Conservation (phyloP, 1,140 invertebrate genomes). For the Neelides sp. region DNA sequence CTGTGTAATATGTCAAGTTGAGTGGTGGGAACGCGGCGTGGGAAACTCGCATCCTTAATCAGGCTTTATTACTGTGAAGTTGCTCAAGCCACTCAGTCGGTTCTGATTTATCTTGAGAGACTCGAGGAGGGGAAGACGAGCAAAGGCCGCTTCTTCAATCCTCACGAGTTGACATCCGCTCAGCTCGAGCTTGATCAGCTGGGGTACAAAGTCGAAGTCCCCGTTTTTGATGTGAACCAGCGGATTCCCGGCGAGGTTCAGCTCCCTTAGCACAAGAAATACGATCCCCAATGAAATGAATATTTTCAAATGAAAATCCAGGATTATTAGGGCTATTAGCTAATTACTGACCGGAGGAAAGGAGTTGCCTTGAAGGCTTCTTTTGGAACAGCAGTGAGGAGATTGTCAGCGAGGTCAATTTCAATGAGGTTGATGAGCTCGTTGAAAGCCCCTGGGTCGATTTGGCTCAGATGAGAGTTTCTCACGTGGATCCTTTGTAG, state of each 20-base stretch:
- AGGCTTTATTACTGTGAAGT: slow-evolving; percentile 26
- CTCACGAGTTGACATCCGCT: slow-evolving; percentile 64
- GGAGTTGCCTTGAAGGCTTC: slow-evolving; percentile 59
- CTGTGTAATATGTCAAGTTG: slow-evolving; percentile 29
- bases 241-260: slow-evolving; percentile 65
- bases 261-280: slow-evolving; percentile 39
- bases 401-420: slow-evolving; percentile 70
- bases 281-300: background rate
- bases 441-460: slow-evolving; percentile 65
- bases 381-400: slow-evolving; percentile 62
- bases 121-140: slow-evolving; percentile 60
- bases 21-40: too few relatives aligned
- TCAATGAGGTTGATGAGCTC: slow-evolving; percentile 77
- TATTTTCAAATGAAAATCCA: too few relatives aligned
- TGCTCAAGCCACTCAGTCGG: slow-evolving; percentile 51
- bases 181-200: slow-evolving; percentile 69
- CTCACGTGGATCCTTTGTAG: slow-evolving; percentile 70
- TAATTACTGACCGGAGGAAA: slow-evolving; percentile 47
- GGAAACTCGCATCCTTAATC: too few relatives aligned
- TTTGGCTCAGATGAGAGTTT: slow-evolving; percentile 66
- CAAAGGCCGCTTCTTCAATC: slow-evolving; percentile 62
- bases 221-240: slow-evolving; percentile 60
- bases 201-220: slow-evolving; percentile 59
- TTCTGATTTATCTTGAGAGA: slow-evolving; percentile 70
- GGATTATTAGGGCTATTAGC: too few relatives aligned